These are phyloP conservation scores for Odobenus rosmarus DNA, from an alignment of 2,113 vertebrate species.

Conservation along the genomic window DNA sequence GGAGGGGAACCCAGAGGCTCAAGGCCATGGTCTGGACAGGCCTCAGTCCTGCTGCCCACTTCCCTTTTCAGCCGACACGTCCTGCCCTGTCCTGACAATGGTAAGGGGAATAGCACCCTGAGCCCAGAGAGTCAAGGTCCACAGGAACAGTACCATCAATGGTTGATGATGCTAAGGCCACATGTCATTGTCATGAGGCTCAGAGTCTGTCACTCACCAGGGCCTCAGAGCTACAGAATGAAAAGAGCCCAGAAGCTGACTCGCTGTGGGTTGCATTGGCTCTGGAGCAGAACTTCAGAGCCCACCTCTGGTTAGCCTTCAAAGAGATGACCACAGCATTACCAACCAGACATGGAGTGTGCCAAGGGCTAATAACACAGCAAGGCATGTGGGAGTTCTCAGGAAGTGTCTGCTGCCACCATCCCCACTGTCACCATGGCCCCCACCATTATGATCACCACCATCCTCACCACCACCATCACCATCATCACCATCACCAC, in stretches of 20 bases:
- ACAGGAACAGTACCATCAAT: not conserved
- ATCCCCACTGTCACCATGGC: not conserved
- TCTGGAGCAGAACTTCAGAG: not conserved
- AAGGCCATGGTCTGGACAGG: not conserved
- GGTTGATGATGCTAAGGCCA: not conserved
- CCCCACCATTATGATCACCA: not conserved
- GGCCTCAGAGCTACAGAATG: not conserved
- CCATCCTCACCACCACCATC: too few species aligned
- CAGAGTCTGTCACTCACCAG: not conserved
- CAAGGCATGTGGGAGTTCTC: not conserved
- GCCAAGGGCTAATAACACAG: too few species aligned
- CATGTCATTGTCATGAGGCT: not conserved
- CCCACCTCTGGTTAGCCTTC: not conserved
- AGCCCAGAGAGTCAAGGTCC: not conserved
- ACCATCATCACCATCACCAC: fast-evolving
- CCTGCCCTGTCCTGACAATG: too few species aligned
- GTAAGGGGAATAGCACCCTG: not conserved
- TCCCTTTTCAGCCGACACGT: not conserved
- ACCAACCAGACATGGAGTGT: not conserved
- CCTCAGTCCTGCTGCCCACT: not conserved
- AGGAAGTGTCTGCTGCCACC: not conserved
- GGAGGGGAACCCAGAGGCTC: not conserved
- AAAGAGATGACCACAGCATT: not conserved
- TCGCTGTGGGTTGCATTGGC: too few species aligned
- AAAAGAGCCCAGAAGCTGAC: not conserved